A percentile compares a stretch with the other conserved stretches of the same genome.
phyloP scores from a whole-genome alignment of 2,797 vertebrate genomes.

The Danionella dracula region DNA sequence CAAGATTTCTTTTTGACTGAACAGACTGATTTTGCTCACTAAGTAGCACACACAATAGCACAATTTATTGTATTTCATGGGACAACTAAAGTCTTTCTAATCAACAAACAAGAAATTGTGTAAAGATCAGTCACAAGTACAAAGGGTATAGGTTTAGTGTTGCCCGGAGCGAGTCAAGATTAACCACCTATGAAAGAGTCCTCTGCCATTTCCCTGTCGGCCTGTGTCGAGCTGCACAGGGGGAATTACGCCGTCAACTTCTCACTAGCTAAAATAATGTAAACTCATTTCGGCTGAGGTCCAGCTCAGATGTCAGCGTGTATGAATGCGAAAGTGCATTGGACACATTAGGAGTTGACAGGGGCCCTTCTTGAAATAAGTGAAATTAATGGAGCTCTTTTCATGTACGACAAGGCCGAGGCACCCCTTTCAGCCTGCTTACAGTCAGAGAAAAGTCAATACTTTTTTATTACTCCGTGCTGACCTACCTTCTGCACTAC shows the following conservation, averaged over 20 bases:
- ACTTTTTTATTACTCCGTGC: constrained; percentile 90
- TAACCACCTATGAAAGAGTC: constrained; percentile 63
- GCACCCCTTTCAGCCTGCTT: constrained; percentile 83
- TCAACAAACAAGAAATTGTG: too few relatives aligned
- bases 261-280: constrained; percentile 75
- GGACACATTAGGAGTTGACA: constrained; percentile 85
- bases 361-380: constrained; percentile 84
- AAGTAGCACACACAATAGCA: too few relatives aligned
- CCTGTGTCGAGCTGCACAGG: constrained; percentile 43
- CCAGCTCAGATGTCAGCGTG: constrained; percentile 71
- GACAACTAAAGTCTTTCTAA: too few relatives aligned
- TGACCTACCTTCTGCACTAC: constrained; percentile 87
- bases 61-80: too few relatives aligned
- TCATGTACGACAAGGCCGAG: constrained; percentile 84
- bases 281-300: constrained; percentile 72
- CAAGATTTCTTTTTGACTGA: too few relatives aligned
- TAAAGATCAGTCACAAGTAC: not conserved
- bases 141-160: not conserved
- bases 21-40: too few relatives aligned
- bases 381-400: constrained; percentile 90
- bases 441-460: constrained; percentile 91
- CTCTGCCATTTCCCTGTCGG: constrained; percentile 55
- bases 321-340: constrained; percentile 78
- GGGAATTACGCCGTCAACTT: constrained; percentile 50
- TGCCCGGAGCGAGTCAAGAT: constrained; percentile 5